These are phyloP conservation scores for Oncopeltus fasciatus DNA, from an alignment of 1,140 invertebrate species.

Conservation along the genomic window DNA sequence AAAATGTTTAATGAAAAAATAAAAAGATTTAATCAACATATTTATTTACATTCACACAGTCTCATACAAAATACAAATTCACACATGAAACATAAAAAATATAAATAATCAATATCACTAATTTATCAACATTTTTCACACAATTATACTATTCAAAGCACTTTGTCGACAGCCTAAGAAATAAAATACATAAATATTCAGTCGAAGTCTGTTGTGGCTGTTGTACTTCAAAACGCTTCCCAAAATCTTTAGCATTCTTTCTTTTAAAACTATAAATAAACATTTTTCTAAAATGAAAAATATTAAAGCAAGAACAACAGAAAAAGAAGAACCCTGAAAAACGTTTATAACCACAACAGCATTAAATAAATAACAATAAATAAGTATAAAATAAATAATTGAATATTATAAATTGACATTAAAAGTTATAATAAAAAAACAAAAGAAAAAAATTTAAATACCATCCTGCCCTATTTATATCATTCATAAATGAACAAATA, in stretches of 20 bases:
- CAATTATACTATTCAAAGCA: background rate
- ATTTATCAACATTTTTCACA: background rate
- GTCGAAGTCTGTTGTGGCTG: background rate
- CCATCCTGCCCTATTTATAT: background rate
- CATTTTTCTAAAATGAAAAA: background rate
- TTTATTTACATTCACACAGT: background rate
- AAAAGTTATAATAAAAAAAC: background rate
- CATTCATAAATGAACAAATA: background rate
- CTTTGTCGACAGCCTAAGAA: background rate
- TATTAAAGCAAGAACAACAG: background rate
- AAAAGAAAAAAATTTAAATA: background rate
- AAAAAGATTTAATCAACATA: too few relatives aligned
- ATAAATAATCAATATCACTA: background rate
- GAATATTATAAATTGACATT: too few relatives aligned
- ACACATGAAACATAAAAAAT: background rate
- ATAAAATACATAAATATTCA: constrained; percentile 1
- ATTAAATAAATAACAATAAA: background rate
- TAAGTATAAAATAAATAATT: background rate
- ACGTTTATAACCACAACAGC: background rate
- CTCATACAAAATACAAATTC: background rate
- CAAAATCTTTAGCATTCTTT: background rate
- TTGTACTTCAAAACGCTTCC: background rate
- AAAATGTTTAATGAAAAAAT: too few relatives aligned
- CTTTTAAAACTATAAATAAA: background rate
- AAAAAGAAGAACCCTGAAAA: background rate